Evolutionary conservation across 1,140 invertebrate species (phyloP), one percentile per base, ranked within the genome.

Genomic region (Rhagoletis zephyria): DNA sequence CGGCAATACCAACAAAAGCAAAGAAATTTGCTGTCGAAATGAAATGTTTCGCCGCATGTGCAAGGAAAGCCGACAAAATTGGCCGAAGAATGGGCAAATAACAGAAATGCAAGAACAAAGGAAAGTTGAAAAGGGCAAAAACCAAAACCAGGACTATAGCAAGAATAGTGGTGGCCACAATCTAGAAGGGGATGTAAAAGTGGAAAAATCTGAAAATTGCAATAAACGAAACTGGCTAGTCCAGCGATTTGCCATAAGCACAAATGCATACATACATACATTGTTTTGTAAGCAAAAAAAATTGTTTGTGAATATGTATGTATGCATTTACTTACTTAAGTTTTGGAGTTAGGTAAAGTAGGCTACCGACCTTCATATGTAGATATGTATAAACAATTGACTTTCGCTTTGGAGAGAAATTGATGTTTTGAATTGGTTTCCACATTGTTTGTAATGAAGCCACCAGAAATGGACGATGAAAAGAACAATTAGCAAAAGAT

Each of bases 31-130:
- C 45, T 56, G 74, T 56, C 16, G 30, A 81, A 56, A 56, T 30
- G 74, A 81, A 81, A 81, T 81, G 74, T 81, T 81, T 81, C 48
- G 51, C 16, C 5, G 48, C 48, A 81, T 56, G n/a, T 81, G 48
- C 74, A 6, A 81, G 48, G 14, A 59, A 81, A 3, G 14, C 45
- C 74, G 74, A 81, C 14, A 30, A 81, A 56, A 56, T 56, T 81
- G 74, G 48, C 74, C 74, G 56, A 81, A 81, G 74, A 56, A 81
- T 81, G 48, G 9, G 16, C 51, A 81, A 81, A 81, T 56, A 81
- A 56, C 48, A 51, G 45, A 81, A 56, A 19, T 81, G 48, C 74
- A 81, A 81, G 16, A 81, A 81, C 74, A 59, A 51, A 51, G 2
- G n/a, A 63, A 63, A 63, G n/a, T 63, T 63, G 9, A 63, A 5